Base-by-base conservation (phyloP, 2,888 invertebrate species). In the Drosophila gaucha region DNA sequence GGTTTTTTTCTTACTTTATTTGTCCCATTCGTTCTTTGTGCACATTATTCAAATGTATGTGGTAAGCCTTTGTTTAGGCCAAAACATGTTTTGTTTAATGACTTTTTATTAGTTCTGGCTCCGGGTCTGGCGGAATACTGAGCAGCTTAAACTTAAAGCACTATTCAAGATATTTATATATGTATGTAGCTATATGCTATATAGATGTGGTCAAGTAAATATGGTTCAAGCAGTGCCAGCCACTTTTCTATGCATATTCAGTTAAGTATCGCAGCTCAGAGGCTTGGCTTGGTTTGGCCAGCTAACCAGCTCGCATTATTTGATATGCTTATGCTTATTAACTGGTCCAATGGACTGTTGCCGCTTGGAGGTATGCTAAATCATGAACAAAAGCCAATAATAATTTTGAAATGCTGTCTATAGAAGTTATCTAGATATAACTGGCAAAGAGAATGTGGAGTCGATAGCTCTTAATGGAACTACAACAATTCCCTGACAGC, bases 21-120 rank as follows among this genome's bases (percentile, higher is more conserved):
- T 59, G 44, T 67, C 36, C 33, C 44, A 30, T 63, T 57, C 64
- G 57, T 64, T 75, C 64, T 56, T 55, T 74, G 67, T 67, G 63
- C 65, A 76, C 74, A 80, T 80, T 82, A 85, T 82, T 84, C 71
- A 82, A 78, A 82, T 74, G 76, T 69, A 74, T 77, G 57, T 75
- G 72, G 71, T 71, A 67, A 69, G 82, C 71, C 68, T 67, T 79
- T 82, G 85, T 79, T 79, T 85, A 51, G 60, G 79, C 68, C 85
- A 85, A 85, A 80, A 82, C 82, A 82, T 85, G 85, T 82, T 82
- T 71, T 60, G 62, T 80, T 80, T 80, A 85, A 84, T 79, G 77
- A 82, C 74, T 82, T 82, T 78, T 85, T 82, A 85, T 80, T 82
- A 69, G 79, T 79, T 80, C 72, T 80, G 58, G 47, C 59, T 39